A percentile compares a stretch with the other conserved stretches of the same genome.
Evolutionary conservation across 2,888 invertebrate genomes (phyloP).

Genomic region (Drosophila nigricruria): DNA sequence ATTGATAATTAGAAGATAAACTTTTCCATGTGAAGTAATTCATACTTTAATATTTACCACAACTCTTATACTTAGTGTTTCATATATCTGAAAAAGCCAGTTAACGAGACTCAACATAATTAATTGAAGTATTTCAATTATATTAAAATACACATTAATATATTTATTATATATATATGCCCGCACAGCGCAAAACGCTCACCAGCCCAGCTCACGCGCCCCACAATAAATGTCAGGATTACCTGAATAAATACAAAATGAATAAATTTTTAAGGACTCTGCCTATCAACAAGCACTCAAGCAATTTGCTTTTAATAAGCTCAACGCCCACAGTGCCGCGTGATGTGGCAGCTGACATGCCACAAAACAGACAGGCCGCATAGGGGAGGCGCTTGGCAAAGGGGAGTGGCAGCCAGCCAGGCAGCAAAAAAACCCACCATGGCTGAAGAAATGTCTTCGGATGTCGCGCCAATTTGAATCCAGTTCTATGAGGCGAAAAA

Average conservation of each 20-base stretch:
- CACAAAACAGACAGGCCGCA: constrained; percentile 27
- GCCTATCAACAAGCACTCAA: constrained; percentile 42
- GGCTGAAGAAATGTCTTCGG: constrained; percentile 63
- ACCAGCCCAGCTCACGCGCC: too few relatives aligned
- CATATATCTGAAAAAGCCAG: not conserved
- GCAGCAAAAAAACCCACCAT: constrained; percentile 17
- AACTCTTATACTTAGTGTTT: not conserved
- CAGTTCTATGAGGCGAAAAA: constrained; percentile 16
- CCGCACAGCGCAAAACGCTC: not conserved
- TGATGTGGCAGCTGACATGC: constrained; percentile 60
- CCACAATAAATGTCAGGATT: constrained; percentile 14
- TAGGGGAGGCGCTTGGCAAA: constrained; percentile 2
- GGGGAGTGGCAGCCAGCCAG: constrained; percentile 8
- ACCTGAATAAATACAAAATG: constrained; percentile 34
- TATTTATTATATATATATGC: not conserved
- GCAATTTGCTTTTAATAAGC: constrained; percentile 58
- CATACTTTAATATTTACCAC: not conserved
- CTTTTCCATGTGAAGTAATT: not conserved
- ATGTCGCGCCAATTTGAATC: constrained; percentile 45
- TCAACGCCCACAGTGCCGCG: constrained; percentile 64
- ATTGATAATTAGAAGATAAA: not conserved
- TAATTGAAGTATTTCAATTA: constrained; percentile 9
- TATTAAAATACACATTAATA: constrained; percentile 1
- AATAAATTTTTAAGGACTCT: constrained; percentile 39
- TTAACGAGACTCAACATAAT: not conserved